Evolutionary conservation across 2,888 invertebrate genomes (phyloP).

Genomic region (Allacma fusca): DNA sequence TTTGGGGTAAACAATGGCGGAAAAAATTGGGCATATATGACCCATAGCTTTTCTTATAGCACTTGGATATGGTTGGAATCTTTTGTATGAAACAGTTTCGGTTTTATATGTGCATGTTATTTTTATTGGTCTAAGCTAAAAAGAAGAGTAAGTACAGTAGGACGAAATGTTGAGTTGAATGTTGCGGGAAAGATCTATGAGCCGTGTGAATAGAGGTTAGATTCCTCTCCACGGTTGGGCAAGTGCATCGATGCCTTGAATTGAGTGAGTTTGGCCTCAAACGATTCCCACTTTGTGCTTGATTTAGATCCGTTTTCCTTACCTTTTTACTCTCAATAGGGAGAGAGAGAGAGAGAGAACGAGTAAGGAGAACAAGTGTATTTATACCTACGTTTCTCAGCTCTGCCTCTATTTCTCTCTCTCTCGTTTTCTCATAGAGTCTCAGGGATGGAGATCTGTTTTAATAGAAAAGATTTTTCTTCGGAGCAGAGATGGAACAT

Average conservation of each 20-base stretch:
- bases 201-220: constrained; percentile 39
- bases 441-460: too few relatives aligned
- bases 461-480: too few relatives aligned
- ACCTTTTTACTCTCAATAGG: background rate
- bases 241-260: constrained; percentile 26
- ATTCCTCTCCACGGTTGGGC: constrained; percentile 16
- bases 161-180: constrained; percentile 36
- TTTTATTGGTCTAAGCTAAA: background rate
- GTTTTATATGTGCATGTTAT: too few relatives aligned
- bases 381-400: background rate
- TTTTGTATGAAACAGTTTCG: too few relatives aligned
- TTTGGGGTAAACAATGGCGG: too few relatives aligned
- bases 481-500: background rate
- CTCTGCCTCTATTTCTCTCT: background rate
- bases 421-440: too few relatives aligned
- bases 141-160: background rate
- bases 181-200: constrained; percentile 48
- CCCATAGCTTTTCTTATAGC: too few relatives aligned
- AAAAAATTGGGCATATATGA: too few relatives aligned
- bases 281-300: constrained; percentile 46
- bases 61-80: too few relatives aligned
- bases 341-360: background rate
- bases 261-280: constrained; percentile 38
- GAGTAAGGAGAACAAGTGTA: background rate
- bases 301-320: constrained; percentile 18